Evolutionary conservation across 2,797 vertebrate species (phyloP).

Genomic region (Chaetophractus vellerosus): DNA sequence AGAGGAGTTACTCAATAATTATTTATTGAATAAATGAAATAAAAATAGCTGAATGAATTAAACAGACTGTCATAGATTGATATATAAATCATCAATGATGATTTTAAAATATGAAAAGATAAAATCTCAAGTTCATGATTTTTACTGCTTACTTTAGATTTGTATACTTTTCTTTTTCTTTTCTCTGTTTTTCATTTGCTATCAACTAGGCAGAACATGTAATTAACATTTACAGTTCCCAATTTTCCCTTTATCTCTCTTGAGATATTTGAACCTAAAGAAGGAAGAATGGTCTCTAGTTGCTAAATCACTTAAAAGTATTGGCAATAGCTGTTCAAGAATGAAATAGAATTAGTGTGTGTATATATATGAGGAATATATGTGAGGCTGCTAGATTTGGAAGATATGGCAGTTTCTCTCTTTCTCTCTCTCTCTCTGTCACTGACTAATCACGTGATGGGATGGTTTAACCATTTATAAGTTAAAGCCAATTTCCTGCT

Average conservation of each 20-base stretch:
- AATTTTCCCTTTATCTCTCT: not conserved
- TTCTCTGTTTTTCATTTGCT: not conserved
- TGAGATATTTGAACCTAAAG: slow-evolving; percentile 6
- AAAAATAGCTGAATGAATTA: not conserved
- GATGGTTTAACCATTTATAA: not conserved
- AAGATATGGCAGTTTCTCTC: not conserved
- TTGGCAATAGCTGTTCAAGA: not conserved
- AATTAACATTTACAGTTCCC: not conserved
- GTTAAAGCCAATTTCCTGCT: slow-evolving; percentile 25
- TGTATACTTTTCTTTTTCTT: not conserved
- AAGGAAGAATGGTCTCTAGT: not conserved
- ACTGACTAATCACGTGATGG: not conserved
- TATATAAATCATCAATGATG: not conserved
- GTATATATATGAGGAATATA: not conserved
- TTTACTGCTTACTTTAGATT: slow-evolving; percentile 45
- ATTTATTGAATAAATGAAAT: not conserved
- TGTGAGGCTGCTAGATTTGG: not conserved
- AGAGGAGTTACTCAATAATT: not conserved
- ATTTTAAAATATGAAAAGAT: slow-evolving; percentile 24
- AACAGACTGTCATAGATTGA: not conserved
- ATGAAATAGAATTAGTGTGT: not conserved
- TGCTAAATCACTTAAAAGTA: not conserved
- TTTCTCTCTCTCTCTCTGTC: not conserved
- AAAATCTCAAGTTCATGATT: not conserved
- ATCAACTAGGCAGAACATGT: not conserved